phyloP scores from a whole-genome alignment of 2,113 vertebrate genomes.

The Crotalus horridus region DNA sequence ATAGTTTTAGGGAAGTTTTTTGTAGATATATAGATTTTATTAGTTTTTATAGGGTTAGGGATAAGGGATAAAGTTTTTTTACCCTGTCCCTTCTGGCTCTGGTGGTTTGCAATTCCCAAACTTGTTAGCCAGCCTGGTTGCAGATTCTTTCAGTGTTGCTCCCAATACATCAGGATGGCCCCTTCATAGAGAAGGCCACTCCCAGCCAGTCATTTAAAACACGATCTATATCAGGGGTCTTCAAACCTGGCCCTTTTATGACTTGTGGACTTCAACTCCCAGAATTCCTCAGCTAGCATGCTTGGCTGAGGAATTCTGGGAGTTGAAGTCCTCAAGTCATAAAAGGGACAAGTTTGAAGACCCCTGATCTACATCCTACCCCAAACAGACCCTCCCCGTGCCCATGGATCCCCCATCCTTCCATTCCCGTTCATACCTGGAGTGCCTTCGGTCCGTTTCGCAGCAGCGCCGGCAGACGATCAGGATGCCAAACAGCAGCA shows the following conservation, averaged over 20 bases:
- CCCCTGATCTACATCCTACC: background rate
- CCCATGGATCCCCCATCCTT: background rate
- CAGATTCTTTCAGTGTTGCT: background rate
- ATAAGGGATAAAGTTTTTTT: background rate
- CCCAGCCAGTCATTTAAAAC: background rate
- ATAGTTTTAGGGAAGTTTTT: background rate
- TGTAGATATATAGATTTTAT: no score
- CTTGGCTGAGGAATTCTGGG: no score
- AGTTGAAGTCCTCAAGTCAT: no score
- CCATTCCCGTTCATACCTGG: slow-evolving; percentile 68
- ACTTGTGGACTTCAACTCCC: no score
- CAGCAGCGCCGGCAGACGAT: slow-evolving; percentile 84
- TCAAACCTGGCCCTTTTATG: no score
- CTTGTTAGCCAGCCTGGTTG: background rate
- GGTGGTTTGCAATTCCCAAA: background rate
- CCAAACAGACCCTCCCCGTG: background rate
- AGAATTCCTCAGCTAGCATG: no score
- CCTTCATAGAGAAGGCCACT: background rate
- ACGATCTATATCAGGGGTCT: background rate
- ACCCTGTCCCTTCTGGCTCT: background rate
- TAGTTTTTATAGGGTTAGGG: no score
- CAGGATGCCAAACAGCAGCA: slow-evolving; percentile 81
- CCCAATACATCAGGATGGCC: background rate
- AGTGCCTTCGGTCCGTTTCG: slow-evolving; percentile 73
- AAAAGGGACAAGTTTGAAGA: no score